Evolutionary conservation across 2,797 vertebrate genomes (phyloP).

Genomic region (Tragopan temminckii): DNA sequence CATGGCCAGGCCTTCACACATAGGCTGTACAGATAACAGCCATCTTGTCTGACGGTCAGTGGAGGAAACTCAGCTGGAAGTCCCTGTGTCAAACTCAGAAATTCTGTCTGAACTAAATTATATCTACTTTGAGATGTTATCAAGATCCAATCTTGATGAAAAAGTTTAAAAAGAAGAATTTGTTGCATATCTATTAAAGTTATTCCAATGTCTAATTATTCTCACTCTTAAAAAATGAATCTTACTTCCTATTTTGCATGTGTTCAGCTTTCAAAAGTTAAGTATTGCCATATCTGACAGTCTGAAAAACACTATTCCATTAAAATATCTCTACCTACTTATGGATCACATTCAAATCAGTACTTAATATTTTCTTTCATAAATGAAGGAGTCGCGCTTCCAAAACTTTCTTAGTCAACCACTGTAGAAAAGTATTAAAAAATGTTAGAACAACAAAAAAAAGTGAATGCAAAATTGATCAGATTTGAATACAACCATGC

Average conservation of each 20-base stretch:
- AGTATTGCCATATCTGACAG: background rate
- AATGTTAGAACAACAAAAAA: background rate
- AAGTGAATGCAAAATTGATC: background rate
- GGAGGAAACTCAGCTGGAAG: background rate
- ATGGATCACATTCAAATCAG: background rate
- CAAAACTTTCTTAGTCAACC: background rate
- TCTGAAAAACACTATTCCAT: background rate
- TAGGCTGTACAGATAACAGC: background rate
- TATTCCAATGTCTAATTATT: background rate
- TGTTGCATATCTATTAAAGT: background rate
- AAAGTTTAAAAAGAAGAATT: background rate
- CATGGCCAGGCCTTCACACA: background rate
- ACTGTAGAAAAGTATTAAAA: slow-evolving; percentile 1
- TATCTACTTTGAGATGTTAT: background rate
- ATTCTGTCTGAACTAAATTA: background rate
- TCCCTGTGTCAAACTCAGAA: background rate
- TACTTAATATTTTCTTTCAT: background rate
- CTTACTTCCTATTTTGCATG: background rate
- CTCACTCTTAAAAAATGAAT: background rate
- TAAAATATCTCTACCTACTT: background rate
- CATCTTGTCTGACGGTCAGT: background rate
- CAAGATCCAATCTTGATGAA: background rate
- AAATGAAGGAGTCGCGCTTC: background rate
- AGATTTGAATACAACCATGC: background rate
- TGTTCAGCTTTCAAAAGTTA: background rate